Evolutionary conservation across 2,113 vertebrate species (phyloP).

Genomic region (Melierax canorus): DNA sequence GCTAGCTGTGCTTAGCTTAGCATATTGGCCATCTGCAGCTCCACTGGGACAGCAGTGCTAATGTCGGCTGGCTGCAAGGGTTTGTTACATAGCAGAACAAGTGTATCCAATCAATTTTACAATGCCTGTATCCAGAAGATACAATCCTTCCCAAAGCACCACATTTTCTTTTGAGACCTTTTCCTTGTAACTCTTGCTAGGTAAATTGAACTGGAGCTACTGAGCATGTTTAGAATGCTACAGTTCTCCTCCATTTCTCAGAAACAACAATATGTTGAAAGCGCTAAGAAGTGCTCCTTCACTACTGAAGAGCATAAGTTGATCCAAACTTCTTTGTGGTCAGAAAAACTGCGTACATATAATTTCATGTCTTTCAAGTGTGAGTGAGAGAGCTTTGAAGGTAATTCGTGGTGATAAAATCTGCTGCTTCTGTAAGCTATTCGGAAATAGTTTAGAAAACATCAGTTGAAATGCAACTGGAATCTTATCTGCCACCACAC

Average conservation of each 20-base stretch:
- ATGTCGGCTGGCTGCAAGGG: too few relatives aligned
- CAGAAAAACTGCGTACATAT: not conserved
- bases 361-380: not conserved
- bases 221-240: not conserved
- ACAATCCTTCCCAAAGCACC: not conserved
- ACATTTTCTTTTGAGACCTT: not conserved
- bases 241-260: not conserved
- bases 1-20: too few relatives aligned
- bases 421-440: not conserved
- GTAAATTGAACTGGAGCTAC: not conserved
- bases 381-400: not conserved
- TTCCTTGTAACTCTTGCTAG: not conserved
- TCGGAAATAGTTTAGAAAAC: not conserved
- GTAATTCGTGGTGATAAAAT: not conserved
- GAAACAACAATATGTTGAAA: not conserved
- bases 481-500: not conserved
- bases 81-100: too few relatives aligned
- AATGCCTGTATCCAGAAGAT: not conserved
- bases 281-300: not conserved
- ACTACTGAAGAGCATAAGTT: not conserved
- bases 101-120: not conserved
- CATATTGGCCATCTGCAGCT: too few relatives aligned
- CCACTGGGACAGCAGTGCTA: too few relatives aligned
- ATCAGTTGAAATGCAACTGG: not conserved
- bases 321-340: not conserved